Conservation (phyloP, 2,888 invertebrate genomes). For the Eueremaeus valkanovi region DNA sequence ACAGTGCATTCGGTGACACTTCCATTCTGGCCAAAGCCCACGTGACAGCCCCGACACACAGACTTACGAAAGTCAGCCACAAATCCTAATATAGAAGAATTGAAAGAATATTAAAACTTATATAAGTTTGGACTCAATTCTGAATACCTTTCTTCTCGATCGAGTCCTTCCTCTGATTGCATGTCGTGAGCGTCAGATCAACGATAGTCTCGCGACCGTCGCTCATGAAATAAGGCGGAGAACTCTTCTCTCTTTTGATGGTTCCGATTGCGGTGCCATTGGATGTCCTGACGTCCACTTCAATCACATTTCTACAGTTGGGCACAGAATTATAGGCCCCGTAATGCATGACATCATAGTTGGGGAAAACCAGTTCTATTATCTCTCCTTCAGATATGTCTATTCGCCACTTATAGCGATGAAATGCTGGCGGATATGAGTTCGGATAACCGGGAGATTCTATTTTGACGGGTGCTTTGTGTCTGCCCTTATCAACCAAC, state of each 20-base stretch:
- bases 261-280: conserved; percentile 38
- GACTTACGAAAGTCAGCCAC: conserved; percentile 47
- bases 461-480: conserved; percentile 46
- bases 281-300: conserved; percentile 40
- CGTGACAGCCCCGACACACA: conserved; percentile 48
- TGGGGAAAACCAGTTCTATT: conserved; percentile 49
- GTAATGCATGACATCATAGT: conserved; percentile 48
- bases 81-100: conserved; percentile 44
- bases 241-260: conserved; percentile 46
- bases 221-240: conserved; percentile 48
- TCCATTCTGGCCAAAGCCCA: conserved; percentile 44
- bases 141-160: conserved; percentile 34
- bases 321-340: conserved; percentile 48
- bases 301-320: conserved; percentile 47
- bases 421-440: conserved; percentile 48
- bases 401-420: conserved; percentile 48
- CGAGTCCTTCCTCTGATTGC: conserved; percentile 46
- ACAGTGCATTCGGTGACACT: conserved; percentile 46
- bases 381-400: conserved; percentile 46
- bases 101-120: too few relatives aligned
- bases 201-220: conserved; percentile 47
- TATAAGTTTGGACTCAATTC: not conserved
- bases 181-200: conserved; percentile 47
- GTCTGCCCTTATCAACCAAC: conserved; percentile 45
- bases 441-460: conserved; percentile 47